phyloP scores from a whole-genome alignment of 2,797 vertebrate genomes.

The Chromis chromis region DNA sequence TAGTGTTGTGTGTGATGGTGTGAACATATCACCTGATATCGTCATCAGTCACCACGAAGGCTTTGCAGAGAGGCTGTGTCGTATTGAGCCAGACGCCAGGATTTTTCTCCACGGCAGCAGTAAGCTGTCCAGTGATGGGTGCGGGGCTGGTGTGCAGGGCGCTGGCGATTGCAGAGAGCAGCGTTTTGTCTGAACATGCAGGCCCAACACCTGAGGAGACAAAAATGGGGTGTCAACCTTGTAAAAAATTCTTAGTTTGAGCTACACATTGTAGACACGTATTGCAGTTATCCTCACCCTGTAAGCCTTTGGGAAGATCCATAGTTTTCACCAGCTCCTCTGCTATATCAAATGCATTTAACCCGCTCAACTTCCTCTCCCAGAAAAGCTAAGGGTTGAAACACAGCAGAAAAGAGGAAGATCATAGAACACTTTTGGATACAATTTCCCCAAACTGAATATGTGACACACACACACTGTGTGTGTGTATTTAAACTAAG shows the following conservation, averaged over 20 bases:
- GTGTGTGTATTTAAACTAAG: neutral
- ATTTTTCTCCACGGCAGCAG: slow-evolving; percentile 95
- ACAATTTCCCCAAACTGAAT: neutral
- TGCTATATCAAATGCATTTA: slow-evolving; percentile 95
- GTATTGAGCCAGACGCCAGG: slow-evolving; percentile 98
- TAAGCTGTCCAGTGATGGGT: slow-evolving; percentile 95
- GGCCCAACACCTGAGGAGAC: slow-evolving; percentile 89
- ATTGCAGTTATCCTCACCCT: slow-evolving; percentile 83
- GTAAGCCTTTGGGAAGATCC: slow-evolving; percentile 96
- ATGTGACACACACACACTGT: neutral
- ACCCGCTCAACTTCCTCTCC: slow-evolving; percentile 95
- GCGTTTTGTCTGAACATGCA: slow-evolving; percentile 91
- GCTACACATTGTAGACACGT: neutral
- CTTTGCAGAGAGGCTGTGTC: slow-evolving; percentile 94
- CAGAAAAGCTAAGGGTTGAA: slow-evolving; percentile 90
- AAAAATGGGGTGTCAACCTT: slow-evolving; percentile 20
- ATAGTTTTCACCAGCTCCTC: slow-evolving; percentile 96
- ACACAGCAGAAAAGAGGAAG: slow-evolving; percentile 1
- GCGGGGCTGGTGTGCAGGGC: slow-evolving; percentile 94
- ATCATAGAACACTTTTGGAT: neutral
- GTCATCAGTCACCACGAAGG: slow-evolving; percentile 96
- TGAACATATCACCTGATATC: slow-evolving; percentile 89
- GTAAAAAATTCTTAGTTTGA: neutral
- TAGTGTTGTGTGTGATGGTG: neutral
- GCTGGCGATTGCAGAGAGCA: slow-evolving; percentile 94